phyloP scores from a whole-genome alignment of 2,797 vertebrate species.

The Crax fasciolata region DNA sequence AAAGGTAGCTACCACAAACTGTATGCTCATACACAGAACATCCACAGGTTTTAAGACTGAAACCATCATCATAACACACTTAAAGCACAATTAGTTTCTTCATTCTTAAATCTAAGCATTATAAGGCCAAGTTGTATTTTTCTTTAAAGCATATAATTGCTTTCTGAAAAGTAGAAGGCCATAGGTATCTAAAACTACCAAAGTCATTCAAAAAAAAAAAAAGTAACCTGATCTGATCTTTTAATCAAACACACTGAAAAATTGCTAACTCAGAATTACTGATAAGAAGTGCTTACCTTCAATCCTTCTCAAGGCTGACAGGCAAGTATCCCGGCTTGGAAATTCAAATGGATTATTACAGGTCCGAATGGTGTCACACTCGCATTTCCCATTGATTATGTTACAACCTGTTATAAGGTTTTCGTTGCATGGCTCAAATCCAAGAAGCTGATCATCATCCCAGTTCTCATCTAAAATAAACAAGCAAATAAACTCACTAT shows the following conservation, averaged over 20 bases:
- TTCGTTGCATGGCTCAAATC: constrained; percentile 93
- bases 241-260: not conserved
- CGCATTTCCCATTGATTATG: constrained; percentile 92
- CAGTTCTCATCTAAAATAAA: constrained; percentile 91
- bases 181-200: not conserved
- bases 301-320: constrained; percentile 89
- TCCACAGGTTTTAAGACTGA: not conserved
- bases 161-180: not conserved
- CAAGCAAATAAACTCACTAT: constrained; percentile 60
- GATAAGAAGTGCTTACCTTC: constrained; percentile 86
- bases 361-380: constrained; percentile 91
- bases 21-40: not conserved
- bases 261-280: not conserved
- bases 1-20: not conserved
- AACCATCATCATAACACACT: not conserved
- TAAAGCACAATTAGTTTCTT: not conserved
- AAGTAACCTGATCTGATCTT: not conserved
- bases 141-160: not conserved
- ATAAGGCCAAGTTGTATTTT: not conserved
- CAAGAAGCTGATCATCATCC: constrained; percentile 92
- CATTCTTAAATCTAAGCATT: not conserved
- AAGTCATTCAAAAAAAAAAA: not conserved
- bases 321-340: constrained; percentile 87
- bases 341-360: constrained; percentile 93
- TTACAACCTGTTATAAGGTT: constrained; percentile 94